A percentile compares a stretch with the other conserved stretches of the same genome.
These are phyloP conservation scores for Mythimna pallens DNA, from an alignment of 2,888 invertebrate species.

Conservation along the genomic window DNA sequence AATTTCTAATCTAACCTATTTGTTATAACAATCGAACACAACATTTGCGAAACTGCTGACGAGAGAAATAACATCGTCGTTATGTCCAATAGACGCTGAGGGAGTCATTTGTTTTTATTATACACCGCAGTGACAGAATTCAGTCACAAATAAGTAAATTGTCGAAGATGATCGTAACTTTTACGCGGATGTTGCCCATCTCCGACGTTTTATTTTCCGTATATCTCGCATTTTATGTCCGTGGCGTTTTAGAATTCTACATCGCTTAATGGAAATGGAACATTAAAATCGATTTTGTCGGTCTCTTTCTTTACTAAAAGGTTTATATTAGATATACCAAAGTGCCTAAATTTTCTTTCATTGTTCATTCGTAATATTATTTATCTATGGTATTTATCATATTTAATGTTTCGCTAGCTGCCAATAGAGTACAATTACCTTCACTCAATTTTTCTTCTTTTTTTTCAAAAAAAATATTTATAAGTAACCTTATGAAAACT, in stretches of 20 bases:
- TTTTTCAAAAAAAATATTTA: not conserved
- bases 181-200: constrained; percentile 28
- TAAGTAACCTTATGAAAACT: not conserved
- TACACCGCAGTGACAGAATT: constrained; percentile 36
- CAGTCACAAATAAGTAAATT: constrained; percentile 43
- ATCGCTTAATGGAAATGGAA: constrained; percentile 5
- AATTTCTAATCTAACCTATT: constrained; percentile 40
- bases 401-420: too few species aligned
- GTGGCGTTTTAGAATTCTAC: constrained; percentile 16
- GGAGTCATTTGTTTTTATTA: constrained; percentile 66
- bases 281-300: constrained; percentile 23
- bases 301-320: not conserved
- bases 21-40: constrained; percentile 34
- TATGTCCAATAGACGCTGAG: constrained; percentile 31
- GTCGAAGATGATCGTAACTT: constrained; percentile 36
- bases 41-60: constrained; percentile 28
- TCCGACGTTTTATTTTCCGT: constrained; percentile 33
- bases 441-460: not conserved
- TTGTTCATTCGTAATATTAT: not conserved
- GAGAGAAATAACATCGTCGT: constrained; percentile 29
- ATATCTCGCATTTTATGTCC: constrained; percentile 29
- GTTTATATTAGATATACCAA: not conserved
- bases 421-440: not conserved
- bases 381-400: not conserved
- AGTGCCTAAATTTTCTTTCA: not conserved